phyloP scores from a whole-genome alignment of 1,140 invertebrate genomes.

The Aphidius ervi region DNA sequence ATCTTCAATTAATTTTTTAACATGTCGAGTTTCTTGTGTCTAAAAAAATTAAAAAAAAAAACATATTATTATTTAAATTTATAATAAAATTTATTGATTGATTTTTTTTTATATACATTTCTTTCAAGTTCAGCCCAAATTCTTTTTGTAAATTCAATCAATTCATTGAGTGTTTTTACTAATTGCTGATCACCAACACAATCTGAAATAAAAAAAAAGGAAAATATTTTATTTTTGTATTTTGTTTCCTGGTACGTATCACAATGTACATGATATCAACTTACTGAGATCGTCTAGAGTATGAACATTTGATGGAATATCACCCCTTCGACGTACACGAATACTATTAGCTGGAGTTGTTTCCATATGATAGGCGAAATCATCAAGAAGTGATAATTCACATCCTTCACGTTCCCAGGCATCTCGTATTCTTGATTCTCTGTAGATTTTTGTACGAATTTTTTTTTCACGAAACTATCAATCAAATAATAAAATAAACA shows the following conservation, averaged over 20 bases:
- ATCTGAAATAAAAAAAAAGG: constrained; percentile 46
- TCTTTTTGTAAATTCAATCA: constrained; percentile 69
- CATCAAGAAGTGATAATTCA: constrained; percentile 22
- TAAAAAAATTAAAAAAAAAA: constrained; percentile 47
- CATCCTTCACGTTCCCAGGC: constrained; percentile 44
- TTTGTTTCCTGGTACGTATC: no score
- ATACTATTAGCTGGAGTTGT: constrained; percentile 12
- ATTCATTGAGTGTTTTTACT: constrained; percentile 65
- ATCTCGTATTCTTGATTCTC: constrained; percentile 33
- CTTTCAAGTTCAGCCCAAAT: constrained; percentile 65
- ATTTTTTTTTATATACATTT: constrained; percentile 42
- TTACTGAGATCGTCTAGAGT: constrained; percentile 65
- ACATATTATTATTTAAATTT: not conserved
- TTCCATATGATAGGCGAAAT: constrained; percentile 27
- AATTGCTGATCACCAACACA: constrained; percentile 57
- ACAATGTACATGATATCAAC: constrained; percentile 12
- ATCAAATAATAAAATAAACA: constrained; percentile 5
- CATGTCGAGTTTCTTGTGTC: constrained; percentile 65
- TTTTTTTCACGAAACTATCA: constrained; percentile 49
- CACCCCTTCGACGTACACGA: constrained; percentile 56
- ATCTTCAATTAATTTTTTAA: constrained; percentile 69
- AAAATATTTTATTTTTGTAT: not conserved
- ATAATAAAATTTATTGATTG: not conserved
- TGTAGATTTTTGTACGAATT: constrained; percentile 44
- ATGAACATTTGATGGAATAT: constrained; percentile 65